These are phyloP conservation scores for Tineola bisselliella DNA, from an alignment of 2,888 invertebrate species.

Conservation along the genomic window DNA sequence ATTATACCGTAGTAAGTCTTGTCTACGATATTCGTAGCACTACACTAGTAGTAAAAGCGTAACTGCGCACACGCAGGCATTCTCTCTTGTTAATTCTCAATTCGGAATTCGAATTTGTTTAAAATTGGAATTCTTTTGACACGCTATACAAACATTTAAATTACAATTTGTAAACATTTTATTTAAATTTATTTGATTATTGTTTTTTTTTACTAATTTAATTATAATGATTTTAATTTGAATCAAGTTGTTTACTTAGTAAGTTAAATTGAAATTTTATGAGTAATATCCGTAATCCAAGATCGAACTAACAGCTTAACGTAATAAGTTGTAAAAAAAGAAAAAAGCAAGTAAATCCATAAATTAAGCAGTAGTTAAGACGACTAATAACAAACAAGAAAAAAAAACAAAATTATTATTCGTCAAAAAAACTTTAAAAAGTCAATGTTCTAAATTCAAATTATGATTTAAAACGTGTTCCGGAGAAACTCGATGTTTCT, in stretches of 20 bases:
- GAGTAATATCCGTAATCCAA: too few relatives aligned
- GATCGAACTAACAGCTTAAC: too few relatives aligned
- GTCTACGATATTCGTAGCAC: constrained; percentile 55
- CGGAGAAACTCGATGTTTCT: constrained; percentile 65
- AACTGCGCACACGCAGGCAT: constrained; percentile 23
- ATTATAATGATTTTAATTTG: too few relatives aligned
- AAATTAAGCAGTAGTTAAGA: constrained; percentile 13
- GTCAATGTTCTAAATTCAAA: constrained; percentile 63
- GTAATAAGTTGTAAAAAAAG: too few relatives aligned
- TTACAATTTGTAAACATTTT: background rate
- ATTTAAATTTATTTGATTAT: background rate
- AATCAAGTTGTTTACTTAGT: too few relatives aligned
- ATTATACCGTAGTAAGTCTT: constrained; percentile 14
- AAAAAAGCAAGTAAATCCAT: background rate
- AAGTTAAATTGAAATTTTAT: too few relatives aligned
- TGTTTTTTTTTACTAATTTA: background rate
- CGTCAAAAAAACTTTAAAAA: constrained; percentile 39
- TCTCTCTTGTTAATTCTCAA: constrained; percentile 12
- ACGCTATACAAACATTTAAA: background rate
- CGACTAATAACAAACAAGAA: constrained; percentile 17
- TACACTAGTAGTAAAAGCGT: constrained; percentile 24
- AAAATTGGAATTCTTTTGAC: constrained; percentile 8
- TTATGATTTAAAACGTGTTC: constrained; percentile 69
- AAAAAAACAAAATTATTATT: constrained; percentile 16
- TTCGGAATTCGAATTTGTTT: constrained; percentile 3